phyloP scores from a whole-genome alignment of 2,888 invertebrate species.

The Chymomyza amoena region DNA sequence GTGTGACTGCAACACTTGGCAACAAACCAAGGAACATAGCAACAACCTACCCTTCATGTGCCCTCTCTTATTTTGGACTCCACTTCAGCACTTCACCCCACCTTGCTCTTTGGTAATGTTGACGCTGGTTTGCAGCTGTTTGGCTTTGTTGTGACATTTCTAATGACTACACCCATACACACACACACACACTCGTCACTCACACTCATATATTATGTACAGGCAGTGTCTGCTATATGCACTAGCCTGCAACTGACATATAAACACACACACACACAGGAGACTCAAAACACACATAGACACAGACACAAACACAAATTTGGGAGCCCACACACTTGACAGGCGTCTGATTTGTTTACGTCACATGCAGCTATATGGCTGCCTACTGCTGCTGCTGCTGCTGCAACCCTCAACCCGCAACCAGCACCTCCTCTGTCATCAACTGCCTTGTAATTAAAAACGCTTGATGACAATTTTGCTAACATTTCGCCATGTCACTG shows the following conservation, averaged over 20 bases:
- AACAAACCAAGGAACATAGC: slow-evolving; percentile 7
- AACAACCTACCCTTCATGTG: slow-evolving; percentile 3
- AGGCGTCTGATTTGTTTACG: slow-evolving; percentile 74
- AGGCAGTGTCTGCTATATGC: slow-evolving; percentile 13
- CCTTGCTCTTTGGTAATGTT: slow-evolving; percentile 46
- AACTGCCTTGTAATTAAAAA: slow-evolving; percentile 60
- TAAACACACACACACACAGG: slow-evolving; percentile 34
- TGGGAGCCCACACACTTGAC: slow-evolving; percentile 57
- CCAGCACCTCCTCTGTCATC: neutral
- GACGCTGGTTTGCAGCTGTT: slow-evolving; percentile 65
- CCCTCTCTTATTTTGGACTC: neutral
- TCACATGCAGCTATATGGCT: slow-evolving; percentile 66
- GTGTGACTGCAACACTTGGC: slow-evolving; percentile 6
- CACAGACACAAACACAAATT: slow-evolving; percentile 37
- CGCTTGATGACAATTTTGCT: slow-evolving; percentile 70
- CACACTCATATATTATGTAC: neutral
- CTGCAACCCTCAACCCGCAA: neutral
- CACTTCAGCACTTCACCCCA: neutral
- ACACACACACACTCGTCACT: neutral
- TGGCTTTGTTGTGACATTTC: slow-evolving; percentile 73
- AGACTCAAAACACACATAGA: slow-evolving; percentile 1
- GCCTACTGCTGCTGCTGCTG: slow-evolving; percentile 28
- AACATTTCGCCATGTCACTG: slow-evolving; percentile 37
- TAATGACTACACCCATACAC: slow-evolving; percentile 61
- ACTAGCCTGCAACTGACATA: slow-evolving; percentile 57